A percentile compares a stretch with the other conserved stretches of the same genome.
Conservation (phyloP, 2,888 invertebrate species). For the Tinea trinotella region DNA sequence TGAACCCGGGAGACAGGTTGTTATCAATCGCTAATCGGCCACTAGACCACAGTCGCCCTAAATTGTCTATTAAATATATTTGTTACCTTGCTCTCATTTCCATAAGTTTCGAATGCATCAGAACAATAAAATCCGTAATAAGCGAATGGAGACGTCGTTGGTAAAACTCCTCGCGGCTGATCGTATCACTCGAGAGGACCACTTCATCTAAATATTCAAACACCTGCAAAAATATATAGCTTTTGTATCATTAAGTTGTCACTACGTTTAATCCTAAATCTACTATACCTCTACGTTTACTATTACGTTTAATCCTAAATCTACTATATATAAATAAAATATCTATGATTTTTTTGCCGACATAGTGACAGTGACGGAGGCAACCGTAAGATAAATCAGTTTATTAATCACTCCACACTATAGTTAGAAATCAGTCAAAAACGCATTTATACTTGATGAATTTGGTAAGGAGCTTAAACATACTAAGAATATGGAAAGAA, state of each 20-base stretch:
- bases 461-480: too few relatives aligned
- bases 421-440: too few relatives aligned
- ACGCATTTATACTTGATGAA: too few relatives aligned
- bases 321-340: background rate
- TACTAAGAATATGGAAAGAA: too few relatives aligned
- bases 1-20: background rate
- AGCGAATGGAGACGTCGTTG: constrained; percentile 86
- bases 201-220: constrained; percentile 85
- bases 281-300: too few relatives aligned
- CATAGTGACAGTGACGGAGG: too few relatives aligned
- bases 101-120: constrained; percentile 89
- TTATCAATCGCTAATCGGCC: too few relatives aligned
- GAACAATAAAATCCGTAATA: constrained; percentile 91
- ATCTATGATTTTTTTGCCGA: too few relatives aligned
- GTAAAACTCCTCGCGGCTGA: constrained; percentile 84
- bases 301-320: background rate
- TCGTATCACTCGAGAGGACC: constrained; percentile 77
- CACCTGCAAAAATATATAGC: constrained; percentile 58
- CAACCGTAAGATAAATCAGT: too few relatives aligned
- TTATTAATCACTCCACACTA: too few relatives aligned
- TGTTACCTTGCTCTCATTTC: constrained; percentile 65
- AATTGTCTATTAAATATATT: too few relatives aligned
- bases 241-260: background rate
- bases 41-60: too few relatives aligned
- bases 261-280: background rate